phyloP scores from a whole-genome alignment of 2,888 invertebrate species.

The Doris montereyensis region DNA sequence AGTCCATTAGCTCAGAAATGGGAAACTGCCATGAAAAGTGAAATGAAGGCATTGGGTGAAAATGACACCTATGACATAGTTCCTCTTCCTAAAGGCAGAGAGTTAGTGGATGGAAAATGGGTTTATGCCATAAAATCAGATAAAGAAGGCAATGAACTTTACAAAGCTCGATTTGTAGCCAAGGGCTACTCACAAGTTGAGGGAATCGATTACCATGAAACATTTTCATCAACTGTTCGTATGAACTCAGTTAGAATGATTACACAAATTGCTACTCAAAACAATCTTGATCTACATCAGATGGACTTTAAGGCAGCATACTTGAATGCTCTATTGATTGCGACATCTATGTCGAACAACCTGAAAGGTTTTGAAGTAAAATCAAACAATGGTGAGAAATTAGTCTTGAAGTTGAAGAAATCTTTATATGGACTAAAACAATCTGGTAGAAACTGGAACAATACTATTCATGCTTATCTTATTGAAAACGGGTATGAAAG shows the following conservation, averaged over 20 bases:
- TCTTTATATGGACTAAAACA: slow-evolving; percentile 49
- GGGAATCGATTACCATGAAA: slow-evolving; percentile 48
- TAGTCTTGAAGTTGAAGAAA: slow-evolving; percentile 44
- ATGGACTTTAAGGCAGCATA: slow-evolving; percentile 44
- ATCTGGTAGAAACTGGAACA: slow-evolving; percentile 47
- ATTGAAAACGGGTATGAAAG: slow-evolving; percentile 18
- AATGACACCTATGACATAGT: slow-evolving; percentile 28
- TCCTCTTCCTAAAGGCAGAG: slow-evolving; percentile 22
- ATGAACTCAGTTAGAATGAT: slow-evolving; percentile 44
- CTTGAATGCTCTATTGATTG: slow-evolving; percentile 42
- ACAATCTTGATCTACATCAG: slow-evolving; percentile 41
- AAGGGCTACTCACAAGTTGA: slow-evolving; percentile 46
- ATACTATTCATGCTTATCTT: slow-evolving; percentile 22
- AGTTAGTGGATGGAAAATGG: slow-evolving; percentile 33
- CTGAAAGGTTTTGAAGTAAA: slow-evolving; percentile 38
- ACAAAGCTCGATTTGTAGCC: slow-evolving; percentile 49
- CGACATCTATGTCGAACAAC: slow-evolving; percentile 47
- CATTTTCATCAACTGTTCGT: slow-evolving; percentile 49
- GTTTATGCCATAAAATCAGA: slow-evolving; percentile 13
- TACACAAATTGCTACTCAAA: slow-evolving; percentile 45
- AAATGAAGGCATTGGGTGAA: slow-evolving; percentile 31
- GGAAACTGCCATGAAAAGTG: slow-evolving; percentile 23
- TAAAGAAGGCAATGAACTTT: slow-evolving; percentile 32
- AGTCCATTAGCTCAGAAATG: slow-evolving; percentile 4
- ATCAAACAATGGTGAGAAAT: slow-evolving; percentile 20